Base-by-base conservation (phyloP, 2,888 invertebrate species). In the Drosophila eohydei region DNA sequence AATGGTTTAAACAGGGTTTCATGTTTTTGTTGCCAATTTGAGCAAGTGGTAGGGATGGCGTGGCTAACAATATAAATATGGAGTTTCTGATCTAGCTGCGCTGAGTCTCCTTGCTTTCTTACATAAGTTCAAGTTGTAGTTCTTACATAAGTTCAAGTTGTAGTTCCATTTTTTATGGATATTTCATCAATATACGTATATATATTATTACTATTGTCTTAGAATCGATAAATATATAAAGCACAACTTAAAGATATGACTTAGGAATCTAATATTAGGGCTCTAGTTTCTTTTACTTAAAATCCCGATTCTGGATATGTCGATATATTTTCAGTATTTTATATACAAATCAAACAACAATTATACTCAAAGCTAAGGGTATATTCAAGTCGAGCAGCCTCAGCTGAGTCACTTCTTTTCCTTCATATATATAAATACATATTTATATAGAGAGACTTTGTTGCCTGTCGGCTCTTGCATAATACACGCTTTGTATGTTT, bases 381-480 rank as follows among this genome's bases (percentile, higher is more conserved):
- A 54, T 38, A 14, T 38, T 4, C 38, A n/a, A 3, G 26, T 54
- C 52, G 6, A 2, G 6, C n/a, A 14, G 12, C 8, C 36, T n/a
- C 8, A 0, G 12, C 34, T 11, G 3, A 11, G n/a, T 1, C 50
- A 21, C 32, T 32, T 50, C 50, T 16, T 32, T 16, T n/a, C 16
- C 1, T 32, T 32, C 6, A 32, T 32, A 32, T 16, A 28, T n/a
- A 26, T 65, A 14, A 57, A 48, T 28, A 38, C 12, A 16, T 74
- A 11, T 60, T 28, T 34, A 8, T 48, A 9, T 74, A 8, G 60
- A 34, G 36, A 60, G 40, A 67, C 51, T 65, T 64, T 48, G 57
- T 38, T 34, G 58, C 11, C 64, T 66, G 40, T 69, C 51, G 54
- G 64, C 72, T 64, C 74, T 84, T 84, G 87, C 84, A 84, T 84